Base-by-base conservation (phyloP, 1,140 invertebrate genomes). In the Drosophila leontia region DNA sequence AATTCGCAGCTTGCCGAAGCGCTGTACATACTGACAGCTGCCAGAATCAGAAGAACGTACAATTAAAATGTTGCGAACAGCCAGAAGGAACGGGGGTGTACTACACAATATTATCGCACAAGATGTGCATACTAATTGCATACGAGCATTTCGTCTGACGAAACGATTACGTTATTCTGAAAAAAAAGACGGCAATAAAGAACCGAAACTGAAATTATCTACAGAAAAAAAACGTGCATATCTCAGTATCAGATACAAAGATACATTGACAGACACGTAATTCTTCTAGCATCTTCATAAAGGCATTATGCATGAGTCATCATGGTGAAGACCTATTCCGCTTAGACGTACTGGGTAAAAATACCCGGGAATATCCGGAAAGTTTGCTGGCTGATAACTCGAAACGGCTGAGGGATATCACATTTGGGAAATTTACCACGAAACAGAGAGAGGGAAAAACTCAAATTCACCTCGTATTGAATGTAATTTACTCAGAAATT, bases 101-200 rank as follows among this genome's bases (percentile, higher is more conserved):
- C 26, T 3, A 29, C 44, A 60, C 53, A 72, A 74, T 74, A 68
- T 74, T 74, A 74, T 74, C 70, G 70, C 42, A 19, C 53, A 44
- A 71, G 68, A 72, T 72, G 67, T 72, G 70, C 70, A 74, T 74
- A 60, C 29, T 72, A 60, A 74, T 74, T 72, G 67, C 51, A 71
- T 35, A 32, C 62, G 23, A 68, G 13, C 9, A 37, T 72, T 69
- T 68, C 26, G 67, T 15, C 34, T 68, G 34, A 68, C 39, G 29
- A 39, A 55, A 47, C 68, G 69, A 72, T 72, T 72, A 71, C 67
- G 34, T 29, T 41, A 42, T 42, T 71, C 42, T n/a, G 26, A 15
- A 23, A 37, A 29, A 55, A 17, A 55, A 37, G 19, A 41, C 35
- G 39, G 13, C 37, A 48, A 12, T 17, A 34, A 58, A 70, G 26